A percentile compares a stretch with the other conserved stretches of the same genome.
Evolutionary conservation across 1,140 invertebrate genomes (phyloP).

Genomic region (Homarus americanus): DNA sequence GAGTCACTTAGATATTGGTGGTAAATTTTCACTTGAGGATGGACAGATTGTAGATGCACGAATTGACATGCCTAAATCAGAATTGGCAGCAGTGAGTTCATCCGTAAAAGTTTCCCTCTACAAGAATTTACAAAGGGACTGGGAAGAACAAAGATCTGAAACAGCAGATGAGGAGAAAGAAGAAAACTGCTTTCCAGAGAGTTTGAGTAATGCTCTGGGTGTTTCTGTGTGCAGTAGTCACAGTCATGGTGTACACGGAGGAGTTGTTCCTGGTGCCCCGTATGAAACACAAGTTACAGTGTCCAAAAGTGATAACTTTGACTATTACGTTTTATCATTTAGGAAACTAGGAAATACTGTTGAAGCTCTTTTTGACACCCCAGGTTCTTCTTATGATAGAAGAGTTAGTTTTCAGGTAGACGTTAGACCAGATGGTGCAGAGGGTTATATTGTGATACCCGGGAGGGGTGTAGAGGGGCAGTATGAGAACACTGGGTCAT

Average conservation of each 20-base stretch:
- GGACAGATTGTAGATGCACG: constrained; percentile 39
- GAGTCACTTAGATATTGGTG: constrained; percentile 15
- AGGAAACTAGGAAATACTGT: neutral
- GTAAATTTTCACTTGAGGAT: constrained; percentile 9
- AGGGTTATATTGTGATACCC: constrained; percentile 16
- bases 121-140: constrained; percentile 8
- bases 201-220: constrained; percentile 18
- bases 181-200: constrained; percentile 23
- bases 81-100: constrained; percentile 19
- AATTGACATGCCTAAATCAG: constrained; percentile 23
- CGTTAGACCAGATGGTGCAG: neutral
- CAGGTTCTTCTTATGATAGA: constrained; percentile 53
- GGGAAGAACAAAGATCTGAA: neutral
- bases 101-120: constrained; percentile 41
- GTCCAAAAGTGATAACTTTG: constrained; percentile 48
- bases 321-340: constrained; percentile 32
- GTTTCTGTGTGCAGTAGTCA: constrained; percentile 9
- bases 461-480: constrained; percentile 29
- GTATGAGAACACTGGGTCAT: neutral
- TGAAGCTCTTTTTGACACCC: constrained; percentile 42
- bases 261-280: neutral
- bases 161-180: neutral
- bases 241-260: neutral
- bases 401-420: constrained; percentile 8
- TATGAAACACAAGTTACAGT: constrained; percentile 21